Evolutionary conservation across 2,888 invertebrate genomes (phyloP), one percentile per base, ranked within the genome.

Genomic region (Drosophila koepferae): DNA sequence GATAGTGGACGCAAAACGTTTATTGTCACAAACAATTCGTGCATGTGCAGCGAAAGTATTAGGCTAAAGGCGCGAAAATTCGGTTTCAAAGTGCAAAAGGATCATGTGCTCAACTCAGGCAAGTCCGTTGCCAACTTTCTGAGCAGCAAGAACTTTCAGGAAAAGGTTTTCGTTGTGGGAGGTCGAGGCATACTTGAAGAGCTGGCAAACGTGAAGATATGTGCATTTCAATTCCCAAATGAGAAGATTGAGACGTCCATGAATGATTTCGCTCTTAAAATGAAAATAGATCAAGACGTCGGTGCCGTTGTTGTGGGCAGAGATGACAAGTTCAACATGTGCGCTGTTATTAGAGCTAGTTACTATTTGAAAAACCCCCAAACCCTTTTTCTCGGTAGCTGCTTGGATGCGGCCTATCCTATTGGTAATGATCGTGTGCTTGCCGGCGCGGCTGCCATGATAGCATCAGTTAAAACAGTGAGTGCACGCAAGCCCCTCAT

Each of bases 231-330:
- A 0, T n/a, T 28, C 0, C 18, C 20, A 8, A 5, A 18, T 0
- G 60, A 65, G 18, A 4, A 18, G 36, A 5, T 23, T 16, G 10
- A 51, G 0, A 40, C 20, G 3, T 20, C 67, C 0, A 68, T 80
- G 64, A 3, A 43, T 1, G 38, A 72, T 0, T 67, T 75, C 38
- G 71, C 70, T 14, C 28, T 44, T 6, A 40, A 71, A 0, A 23
- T 79, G 14, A 1, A 73, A 10, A 6, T 77, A 0, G 86, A 86
- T 69, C 70, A 72, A 4, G 66, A 78, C 0, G 77, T 87, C 1
- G 86, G 86, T 0, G 86, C 84, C 0, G 76, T 87, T 7, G 51
- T 87, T 3, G 77, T 89, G 0, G 86, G 63, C 44, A 66, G 70
- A 8, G 86, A 89, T 14, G 77, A 81, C 49, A 2, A 20, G 12